Conservation (phyloP, 2,888 invertebrate genomes). For the Isoperla grammatica region DNA sequence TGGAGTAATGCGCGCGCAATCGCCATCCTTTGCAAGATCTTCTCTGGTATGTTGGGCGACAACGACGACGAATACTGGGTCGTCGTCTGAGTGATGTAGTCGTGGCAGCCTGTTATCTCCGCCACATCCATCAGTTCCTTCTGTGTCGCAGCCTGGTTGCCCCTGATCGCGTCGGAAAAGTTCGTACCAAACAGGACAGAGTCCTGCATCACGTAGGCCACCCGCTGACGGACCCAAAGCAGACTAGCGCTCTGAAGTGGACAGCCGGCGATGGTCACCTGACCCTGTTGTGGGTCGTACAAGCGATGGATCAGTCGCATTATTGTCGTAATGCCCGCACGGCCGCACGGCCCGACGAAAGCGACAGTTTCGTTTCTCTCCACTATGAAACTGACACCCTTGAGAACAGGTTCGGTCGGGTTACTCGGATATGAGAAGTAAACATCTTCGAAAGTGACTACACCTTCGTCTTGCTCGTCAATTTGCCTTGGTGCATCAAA, state of each 20-base stretch:
- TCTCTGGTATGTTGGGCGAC: constrained; percentile 24
- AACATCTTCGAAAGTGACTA: background rate
- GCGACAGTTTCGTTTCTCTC: constrained; percentile 21
- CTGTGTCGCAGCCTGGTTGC: constrained; percentile 9
- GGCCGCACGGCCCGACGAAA: constrained; percentile 19
- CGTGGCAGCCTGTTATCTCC: constrained; percentile 24
- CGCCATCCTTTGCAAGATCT: constrained; percentile 27
- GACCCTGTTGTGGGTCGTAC: constrained; percentile 26
- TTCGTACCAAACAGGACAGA: constrained; percentile 30
- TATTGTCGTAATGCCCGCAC: constrained; percentile 28
- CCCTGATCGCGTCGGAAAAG: constrained; percentile 24
- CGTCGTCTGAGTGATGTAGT: constrained; percentile 9
- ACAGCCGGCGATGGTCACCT: constrained; percentile 18
- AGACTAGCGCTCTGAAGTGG: constrained; percentile 19
- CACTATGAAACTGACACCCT: constrained; percentile 39
- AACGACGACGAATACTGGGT: constrained; percentile 16
- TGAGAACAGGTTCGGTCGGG: constrained; percentile 36
- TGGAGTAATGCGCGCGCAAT: constrained; percentile 29
- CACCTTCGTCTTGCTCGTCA: too few species aligned
- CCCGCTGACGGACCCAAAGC: constrained; percentile 20
- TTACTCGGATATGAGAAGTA: constrained; percentile 5
- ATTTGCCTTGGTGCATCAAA: too few species aligned
- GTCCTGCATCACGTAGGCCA: constrained; percentile 29
- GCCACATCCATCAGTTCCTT: constrained; percentile 17
- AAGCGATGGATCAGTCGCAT: constrained; percentile 28